Conservation (phyloP, 2,888 invertebrate species). For the Ommatoiulus sabulosus region DNA sequence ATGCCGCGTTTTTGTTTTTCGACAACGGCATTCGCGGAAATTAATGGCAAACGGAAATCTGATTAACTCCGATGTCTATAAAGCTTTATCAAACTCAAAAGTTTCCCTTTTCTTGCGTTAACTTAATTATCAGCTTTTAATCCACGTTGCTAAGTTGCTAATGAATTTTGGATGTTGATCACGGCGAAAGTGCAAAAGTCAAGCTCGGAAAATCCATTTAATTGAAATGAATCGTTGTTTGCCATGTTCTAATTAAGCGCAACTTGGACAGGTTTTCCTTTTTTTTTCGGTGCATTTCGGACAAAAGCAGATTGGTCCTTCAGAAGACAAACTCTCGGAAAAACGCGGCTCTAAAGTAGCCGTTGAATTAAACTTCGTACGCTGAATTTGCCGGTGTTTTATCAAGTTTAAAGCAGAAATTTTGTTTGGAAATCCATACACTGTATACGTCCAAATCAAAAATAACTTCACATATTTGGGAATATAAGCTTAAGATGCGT, state of each 20-base stretch:
- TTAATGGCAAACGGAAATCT: slow-evolving; percentile 46
- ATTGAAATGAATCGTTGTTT: slow-evolving; percentile 30
- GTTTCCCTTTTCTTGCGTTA: not conserved
- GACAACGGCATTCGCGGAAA: slow-evolving; percentile 1
- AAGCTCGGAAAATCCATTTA: slow-evolving; percentile 30
- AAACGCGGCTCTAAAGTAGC: not conserved
- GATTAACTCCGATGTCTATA: slow-evolving; percentile 13
- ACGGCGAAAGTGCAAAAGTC: slow-evolving; percentile 23
- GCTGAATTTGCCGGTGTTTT: no score
- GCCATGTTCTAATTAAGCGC: slow-evolving; percentile 1
- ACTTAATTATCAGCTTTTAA: slow-evolving; percentile 45
- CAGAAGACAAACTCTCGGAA: not conserved
- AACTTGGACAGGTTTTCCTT: not conserved
- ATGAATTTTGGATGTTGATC: slow-evolving; percentile 48
- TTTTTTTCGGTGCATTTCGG: not conserved
- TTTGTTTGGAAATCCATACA: no score
- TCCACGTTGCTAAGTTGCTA: slow-evolving; percentile 37
- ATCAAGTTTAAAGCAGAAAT: no score
- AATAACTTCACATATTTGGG: no score
- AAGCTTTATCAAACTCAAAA: slow-evolving; percentile 41
- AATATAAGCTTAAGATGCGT: no score
- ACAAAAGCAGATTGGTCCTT: not conserved
- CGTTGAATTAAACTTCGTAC: no score
- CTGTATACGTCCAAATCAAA: no score
- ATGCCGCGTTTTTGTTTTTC: slow-evolving; percentile 30